Evolutionary conservation across 2,888 invertebrate species (phyloP).

Genomic region (Mechanitis messenoides): DNA sequence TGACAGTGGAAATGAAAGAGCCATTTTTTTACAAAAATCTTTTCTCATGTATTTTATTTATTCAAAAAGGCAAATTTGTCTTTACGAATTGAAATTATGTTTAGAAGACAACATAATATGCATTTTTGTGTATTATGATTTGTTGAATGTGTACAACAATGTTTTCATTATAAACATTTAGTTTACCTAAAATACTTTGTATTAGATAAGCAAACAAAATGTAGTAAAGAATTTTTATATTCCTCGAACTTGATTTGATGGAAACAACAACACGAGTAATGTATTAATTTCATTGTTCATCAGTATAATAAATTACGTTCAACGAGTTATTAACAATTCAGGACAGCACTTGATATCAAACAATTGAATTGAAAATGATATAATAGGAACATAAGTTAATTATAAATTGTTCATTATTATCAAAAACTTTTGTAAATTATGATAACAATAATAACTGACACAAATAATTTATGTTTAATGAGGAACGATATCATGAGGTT

Average conservation of each 20-base stretch:
- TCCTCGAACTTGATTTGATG: constrained; percentile 1
- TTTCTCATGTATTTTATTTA: neutral
- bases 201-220: no score
- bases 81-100: no score
- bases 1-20: constrained; percentile 23
- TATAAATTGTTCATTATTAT: constrained; percentile 13
- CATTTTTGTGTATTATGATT: no score
- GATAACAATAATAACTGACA: neutral
- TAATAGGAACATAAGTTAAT: constrained; percentile 9
- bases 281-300: constrained; percentile 16
- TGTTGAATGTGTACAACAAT: no score
- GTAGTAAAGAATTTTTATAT: no score
- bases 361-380: constrained; percentile 10
- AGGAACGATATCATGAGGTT: neutral
- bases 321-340: constrained; percentile 6
- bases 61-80: neutral
- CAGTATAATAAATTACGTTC: constrained; percentile 16
- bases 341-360: constrained; percentile 10
- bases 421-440: constrained; percentile 6
- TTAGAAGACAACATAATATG: no score
- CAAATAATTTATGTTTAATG: neutral
- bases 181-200: no score
- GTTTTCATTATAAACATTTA: no score
- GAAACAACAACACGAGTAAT: constrained; percentile 10
- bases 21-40: constrained; percentile 16